These are phyloP conservation scores for Triops cancriformis DNA, from an alignment of 1,140 invertebrate species.

Conservation along the genomic window DNA sequence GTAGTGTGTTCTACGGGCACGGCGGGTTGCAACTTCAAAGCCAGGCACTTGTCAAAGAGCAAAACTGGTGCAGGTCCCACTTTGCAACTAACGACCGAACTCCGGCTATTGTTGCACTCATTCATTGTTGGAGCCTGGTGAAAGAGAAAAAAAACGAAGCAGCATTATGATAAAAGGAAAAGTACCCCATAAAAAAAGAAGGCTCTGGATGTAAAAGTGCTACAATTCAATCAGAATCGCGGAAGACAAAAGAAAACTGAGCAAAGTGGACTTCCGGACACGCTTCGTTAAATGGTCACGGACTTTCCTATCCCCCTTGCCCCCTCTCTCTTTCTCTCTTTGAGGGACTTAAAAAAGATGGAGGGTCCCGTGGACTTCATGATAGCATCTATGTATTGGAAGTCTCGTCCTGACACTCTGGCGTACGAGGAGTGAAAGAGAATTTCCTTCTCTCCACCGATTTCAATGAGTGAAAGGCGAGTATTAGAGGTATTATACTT, in stretches of 20 bases:
- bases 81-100: constrained; percentile 8
- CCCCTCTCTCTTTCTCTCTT: not conserved
- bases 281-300: not conserved
- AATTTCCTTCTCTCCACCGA: not conserved
- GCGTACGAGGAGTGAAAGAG: not conserved
- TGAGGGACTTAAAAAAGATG: not conserved
- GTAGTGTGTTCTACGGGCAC: not conserved
- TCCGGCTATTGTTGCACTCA: not conserved
- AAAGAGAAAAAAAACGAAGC: not conserved
- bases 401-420: not conserved
- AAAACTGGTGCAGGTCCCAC: not conserved
- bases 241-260: not conserved
- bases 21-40: not conserved
- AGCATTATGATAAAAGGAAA: not conserved
- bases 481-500: not conserved
- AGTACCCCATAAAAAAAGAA: not conserved
- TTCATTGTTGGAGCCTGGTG: not conserved
- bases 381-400: not conserved
- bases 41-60: constrained; percentile 9
- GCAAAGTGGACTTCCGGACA: constrained; percentile 8
- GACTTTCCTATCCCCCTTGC: not conserved
- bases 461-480: constrained; percentile 1
- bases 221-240: not conserved
- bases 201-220: not conserved
- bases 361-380: not conserved